These are phyloP conservation scores for Chiloscyllium plagiosum DNA, from an alignment of 2,113 vertebrate genomes.

Conservation along the genomic window DNA sequence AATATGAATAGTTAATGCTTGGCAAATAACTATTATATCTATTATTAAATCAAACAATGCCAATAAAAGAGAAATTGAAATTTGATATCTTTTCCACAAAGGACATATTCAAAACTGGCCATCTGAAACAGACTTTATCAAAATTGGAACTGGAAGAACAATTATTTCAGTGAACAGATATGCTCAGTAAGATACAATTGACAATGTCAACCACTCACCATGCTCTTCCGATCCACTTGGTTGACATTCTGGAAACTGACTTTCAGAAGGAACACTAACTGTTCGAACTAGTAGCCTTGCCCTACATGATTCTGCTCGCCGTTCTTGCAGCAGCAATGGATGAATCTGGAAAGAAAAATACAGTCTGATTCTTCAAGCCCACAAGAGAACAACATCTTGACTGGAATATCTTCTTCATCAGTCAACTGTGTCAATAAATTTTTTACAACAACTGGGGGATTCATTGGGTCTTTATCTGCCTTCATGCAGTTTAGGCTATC, in stretches of 20 bases:
- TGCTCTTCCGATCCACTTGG: conserved; percentile 54
- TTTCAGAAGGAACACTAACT: conserved; percentile 68
- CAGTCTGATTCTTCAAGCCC: background rate
- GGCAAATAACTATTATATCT: background rate
- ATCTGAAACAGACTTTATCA: background rate
- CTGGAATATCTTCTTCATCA: conserved; percentile 6
- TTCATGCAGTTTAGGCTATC: conserved; percentile 11
- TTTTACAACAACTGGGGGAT: background rate
- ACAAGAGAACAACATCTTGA: conserved; percentile 21
- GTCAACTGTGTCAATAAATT: conserved; percentile 30
- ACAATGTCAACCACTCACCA: conserved; percentile 50
- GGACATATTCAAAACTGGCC: background rate
- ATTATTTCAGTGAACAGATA: background rate
- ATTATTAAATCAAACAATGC: background rate
- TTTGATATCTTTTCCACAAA: background rate
- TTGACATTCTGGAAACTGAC: conserved; percentile 56
- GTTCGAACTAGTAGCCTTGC: conserved; percentile 61
- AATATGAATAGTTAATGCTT: background rate
- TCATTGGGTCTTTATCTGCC: background rate
- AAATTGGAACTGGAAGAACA: background rate
- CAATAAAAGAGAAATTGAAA: conserved; percentile 1
- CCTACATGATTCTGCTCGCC: conserved; percentile 48
- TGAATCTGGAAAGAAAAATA: conserved; percentile 39
- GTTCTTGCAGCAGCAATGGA: conserved; percentile 52
- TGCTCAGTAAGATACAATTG: background rate